A percentile compares a stretch with the other conserved stretches of the same genome.
Conservation (phyloP, 2,113 vertebrate species). For the Brachyhypopomus gauderio region DNA sequence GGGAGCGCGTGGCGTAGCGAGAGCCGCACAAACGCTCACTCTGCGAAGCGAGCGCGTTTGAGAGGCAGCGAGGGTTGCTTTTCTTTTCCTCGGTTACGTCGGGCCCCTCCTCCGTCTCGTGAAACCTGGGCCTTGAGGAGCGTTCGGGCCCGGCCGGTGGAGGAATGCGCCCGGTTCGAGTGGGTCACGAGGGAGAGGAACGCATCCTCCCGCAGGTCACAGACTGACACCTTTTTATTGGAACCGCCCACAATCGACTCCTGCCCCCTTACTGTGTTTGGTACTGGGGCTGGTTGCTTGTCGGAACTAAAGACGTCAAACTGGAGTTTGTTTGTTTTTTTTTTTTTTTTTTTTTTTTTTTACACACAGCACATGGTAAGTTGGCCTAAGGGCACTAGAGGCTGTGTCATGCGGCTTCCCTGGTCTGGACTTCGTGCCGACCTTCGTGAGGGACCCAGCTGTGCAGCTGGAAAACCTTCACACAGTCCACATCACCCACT, state of each 20-base stretch:
- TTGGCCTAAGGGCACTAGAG: not conserved
- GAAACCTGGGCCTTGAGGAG: not conserved
- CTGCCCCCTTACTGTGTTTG: conserved; percentile 28
- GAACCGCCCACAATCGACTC: conserved; percentile 25
- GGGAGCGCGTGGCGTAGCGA: not conserved
- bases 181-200: not conserved
- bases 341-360: not conserved
- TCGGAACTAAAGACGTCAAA: not conserved
- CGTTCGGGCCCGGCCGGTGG: too few species aligned
- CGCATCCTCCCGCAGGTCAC: conserved; percentile 12
- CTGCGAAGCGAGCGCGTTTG: too few species aligned
- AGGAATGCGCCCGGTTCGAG: too few species aligned
- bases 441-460: not conserved
- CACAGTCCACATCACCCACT: not conserved
- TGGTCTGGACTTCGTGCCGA: not conserved
- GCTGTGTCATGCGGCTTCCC: not conserved
- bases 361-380: too few species aligned
- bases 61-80: not conserved
- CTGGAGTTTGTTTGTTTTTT: not conserved
- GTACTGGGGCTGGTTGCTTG: conserved; percentile 55
- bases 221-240: conserved; percentile 20
- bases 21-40: not conserved
- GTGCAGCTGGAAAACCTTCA: not conserved
- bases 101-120: too few species aligned
- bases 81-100: not conserved